Conservation (phyloP, 2,888 invertebrate genomes). For the Xylocampa areola region DNA sequence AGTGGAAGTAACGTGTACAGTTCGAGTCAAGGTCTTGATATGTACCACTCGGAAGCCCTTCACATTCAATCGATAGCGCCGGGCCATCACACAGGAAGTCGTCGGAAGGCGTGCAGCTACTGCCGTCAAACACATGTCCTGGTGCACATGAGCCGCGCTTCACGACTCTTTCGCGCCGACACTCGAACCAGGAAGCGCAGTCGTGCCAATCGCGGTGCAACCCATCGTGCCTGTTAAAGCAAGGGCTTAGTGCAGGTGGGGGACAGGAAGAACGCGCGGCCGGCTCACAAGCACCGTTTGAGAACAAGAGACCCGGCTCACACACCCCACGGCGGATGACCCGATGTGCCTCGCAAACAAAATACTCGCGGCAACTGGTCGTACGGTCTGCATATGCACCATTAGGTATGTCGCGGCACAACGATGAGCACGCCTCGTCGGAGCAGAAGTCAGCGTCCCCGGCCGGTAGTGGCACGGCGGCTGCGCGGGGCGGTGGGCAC, state of each 20-base stretch:
- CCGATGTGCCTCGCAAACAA: slow-evolving; percentile 88
- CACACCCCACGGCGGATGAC: slow-evolving; percentile 89
- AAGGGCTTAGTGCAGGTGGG: slow-evolving; percentile 81
- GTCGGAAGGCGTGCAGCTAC: slow-evolving; percentile 77
- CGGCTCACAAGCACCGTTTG: slow-evolving; percentile 87
- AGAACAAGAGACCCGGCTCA: slow-evolving; percentile 86
- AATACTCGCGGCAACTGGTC: slow-evolving; percentile 89
- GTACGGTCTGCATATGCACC: slow-evolving; percentile 90
- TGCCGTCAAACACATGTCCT: slow-evolving; percentile 87
- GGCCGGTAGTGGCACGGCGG: slow-evolving; percentile 83
- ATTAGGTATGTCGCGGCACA: slow-evolving; percentile 86
- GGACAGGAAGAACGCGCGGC: slow-evolving; percentile 82
- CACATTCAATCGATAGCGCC: slow-evolving; percentile 78
- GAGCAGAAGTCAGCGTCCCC: slow-evolving; percentile 88
- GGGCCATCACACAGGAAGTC: slow-evolving; percentile 86
- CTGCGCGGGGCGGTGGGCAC: slow-evolving; percentile 83
- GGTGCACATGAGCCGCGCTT: slow-evolving; percentile 83
- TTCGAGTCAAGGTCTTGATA: slow-evolving; percentile 87
- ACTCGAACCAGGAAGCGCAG: slow-evolving; percentile 87
- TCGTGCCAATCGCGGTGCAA: slow-evolving; percentile 83
- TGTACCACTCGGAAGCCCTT: slow-evolving; percentile 87
- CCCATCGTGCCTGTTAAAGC: slow-evolving; percentile 83
- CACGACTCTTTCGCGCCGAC: slow-evolving; percentile 82
- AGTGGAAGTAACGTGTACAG: slow-evolving; percentile 88
- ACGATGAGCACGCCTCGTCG: slow-evolving; percentile 83